These are phyloP conservation scores for Botia kubotai DNA, from an alignment of 2,797 vertebrate genomes.

Conservation along the genomic window DNA sequence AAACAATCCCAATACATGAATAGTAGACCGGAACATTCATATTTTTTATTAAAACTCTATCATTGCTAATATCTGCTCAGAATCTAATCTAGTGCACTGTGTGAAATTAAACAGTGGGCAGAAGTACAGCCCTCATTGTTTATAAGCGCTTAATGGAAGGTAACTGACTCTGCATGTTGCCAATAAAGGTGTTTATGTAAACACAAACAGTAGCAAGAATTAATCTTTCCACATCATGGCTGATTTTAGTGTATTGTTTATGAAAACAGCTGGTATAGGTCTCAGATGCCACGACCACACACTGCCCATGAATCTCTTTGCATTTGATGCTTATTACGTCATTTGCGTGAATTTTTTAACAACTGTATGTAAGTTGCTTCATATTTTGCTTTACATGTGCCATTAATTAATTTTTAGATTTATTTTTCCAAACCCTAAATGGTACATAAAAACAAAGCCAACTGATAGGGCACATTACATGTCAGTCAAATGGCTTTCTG, in stretches of 20 bases:
- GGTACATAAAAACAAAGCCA: no score
- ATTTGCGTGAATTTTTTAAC: no score
- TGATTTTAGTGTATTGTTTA: neutral
- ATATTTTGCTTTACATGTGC: no score
- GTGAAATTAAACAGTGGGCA: conserved; percentile 8
- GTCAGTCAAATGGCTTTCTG: no score
- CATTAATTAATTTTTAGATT: no score
- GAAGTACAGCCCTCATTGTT: neutral
- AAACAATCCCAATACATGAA: neutral
- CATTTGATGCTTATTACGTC: no score
- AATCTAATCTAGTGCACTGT: conserved; percentile 5
- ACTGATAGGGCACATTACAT: no score
- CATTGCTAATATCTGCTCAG: neutral
- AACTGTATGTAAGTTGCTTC: no score
- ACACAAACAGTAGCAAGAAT: conserved; percentile 12
- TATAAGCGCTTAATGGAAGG: conserved; percentile 18
- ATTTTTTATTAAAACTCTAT: conserved; percentile 3
- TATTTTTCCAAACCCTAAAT: no score
- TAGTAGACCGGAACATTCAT: neutral
- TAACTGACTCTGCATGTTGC: conserved; percentile 5
- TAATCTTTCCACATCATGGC: neutral
- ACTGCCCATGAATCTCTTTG: no score
- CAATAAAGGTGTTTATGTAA: conserved; percentile 15
- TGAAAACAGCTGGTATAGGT: neutral
- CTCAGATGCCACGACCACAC: neutral